Evolutionary conservation across 2,797 vertebrate species (phyloP).

Genomic region (Onychomys leucogaster): DNA sequence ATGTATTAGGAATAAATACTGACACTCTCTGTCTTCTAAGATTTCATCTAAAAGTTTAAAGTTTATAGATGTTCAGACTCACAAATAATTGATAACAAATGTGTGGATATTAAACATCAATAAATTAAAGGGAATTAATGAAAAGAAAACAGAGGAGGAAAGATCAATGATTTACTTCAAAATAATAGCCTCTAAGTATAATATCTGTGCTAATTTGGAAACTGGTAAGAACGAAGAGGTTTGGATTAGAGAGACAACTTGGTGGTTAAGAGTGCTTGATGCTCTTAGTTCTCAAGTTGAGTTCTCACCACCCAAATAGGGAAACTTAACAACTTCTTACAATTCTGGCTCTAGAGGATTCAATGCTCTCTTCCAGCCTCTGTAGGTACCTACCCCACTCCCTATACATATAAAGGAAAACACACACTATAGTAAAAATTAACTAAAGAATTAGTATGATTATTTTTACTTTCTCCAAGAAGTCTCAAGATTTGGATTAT

Average conservation of each 20-base stretch:
- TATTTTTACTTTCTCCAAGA: background rate
- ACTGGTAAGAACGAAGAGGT: background rate
- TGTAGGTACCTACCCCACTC: background rate
- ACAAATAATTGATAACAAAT: background rate
- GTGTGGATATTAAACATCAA: background rate
- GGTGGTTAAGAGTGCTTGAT: background rate
- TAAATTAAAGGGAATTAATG: background rate
- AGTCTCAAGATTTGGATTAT: background rate
- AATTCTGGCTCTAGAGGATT: background rate
- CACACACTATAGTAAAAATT: background rate
- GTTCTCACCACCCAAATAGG: background rate
- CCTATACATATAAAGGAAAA: too few species aligned
- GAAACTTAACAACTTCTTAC: background rate
- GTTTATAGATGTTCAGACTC: background rate
- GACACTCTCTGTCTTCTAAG: background rate
- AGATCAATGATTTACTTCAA: background rate
- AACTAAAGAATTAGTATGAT: background rate
- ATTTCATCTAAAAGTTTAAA: background rate
- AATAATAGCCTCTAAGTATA: background rate
- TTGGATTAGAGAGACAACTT: background rate
- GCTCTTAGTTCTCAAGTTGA: background rate
- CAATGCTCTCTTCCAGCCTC: background rate
- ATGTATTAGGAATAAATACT: background rate
- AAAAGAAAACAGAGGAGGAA: background rate
- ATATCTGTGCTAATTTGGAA: background rate